These are phyloP conservation scores for Sturnira hondurensis DNA, from an alignment of 2,113 vertebrate species.

Conservation along the genomic window DNA sequence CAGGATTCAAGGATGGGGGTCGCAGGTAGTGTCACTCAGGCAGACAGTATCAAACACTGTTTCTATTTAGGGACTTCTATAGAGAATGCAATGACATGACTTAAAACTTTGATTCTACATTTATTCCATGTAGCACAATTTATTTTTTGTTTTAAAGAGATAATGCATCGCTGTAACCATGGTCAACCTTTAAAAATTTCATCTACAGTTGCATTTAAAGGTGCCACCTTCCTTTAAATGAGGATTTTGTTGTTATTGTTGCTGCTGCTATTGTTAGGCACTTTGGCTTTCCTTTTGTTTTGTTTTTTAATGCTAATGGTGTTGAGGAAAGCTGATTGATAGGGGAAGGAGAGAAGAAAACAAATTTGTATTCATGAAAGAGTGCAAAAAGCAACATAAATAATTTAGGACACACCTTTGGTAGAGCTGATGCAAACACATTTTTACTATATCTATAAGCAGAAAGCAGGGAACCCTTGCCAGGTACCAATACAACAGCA, in stretches of 20 bases:
- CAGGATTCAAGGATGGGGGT: background rate
- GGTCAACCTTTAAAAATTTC: background rate
- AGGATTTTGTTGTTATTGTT: background rate
- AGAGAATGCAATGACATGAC: background rate
- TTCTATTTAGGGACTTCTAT: background rate
- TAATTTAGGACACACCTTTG: background rate
- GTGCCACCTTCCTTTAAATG: background rate
- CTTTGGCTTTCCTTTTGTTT: background rate
- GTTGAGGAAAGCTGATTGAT: background rate
- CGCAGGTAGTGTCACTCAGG: background rate
- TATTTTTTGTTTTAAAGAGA: background rate
- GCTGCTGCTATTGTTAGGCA: background rate
- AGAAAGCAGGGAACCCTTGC: background rate
- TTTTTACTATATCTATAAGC: background rate
- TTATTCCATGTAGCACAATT: background rate
- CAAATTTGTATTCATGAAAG: background rate
- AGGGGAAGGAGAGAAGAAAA: background rate
- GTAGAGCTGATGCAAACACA: background rate
- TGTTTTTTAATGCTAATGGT: background rate
- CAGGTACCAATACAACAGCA: background rate
- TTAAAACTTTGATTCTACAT: background rate
- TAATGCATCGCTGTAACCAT: background rate
- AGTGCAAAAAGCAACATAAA: background rate
- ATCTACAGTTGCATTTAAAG: background rate
- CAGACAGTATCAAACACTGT: fast-evolving